These are phyloP conservation scores for Pimephales promelas DNA, from an alignment of 2,113 vertebrate genomes.

Conservation along the genomic window DNA sequence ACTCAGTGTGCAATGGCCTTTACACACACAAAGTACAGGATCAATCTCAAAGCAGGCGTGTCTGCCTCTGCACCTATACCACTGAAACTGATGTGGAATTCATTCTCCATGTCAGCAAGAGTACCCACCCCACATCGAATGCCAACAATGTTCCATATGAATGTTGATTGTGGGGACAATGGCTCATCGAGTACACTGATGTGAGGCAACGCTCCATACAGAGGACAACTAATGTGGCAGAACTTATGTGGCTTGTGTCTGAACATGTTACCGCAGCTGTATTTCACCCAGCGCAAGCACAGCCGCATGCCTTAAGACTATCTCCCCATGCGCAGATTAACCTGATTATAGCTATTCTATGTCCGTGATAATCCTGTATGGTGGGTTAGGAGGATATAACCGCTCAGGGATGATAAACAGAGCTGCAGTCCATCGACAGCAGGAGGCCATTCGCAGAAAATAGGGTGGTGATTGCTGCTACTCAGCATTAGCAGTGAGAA, in stretches of 20 bases:
- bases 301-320: neutral
- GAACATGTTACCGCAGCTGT: constrained; percentile 41
- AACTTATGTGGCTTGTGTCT: constrained; percentile 50
- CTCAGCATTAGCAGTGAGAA: constrained; percentile 34
- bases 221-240: constrained; percentile 52
- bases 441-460: constrained; percentile 32
- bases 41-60: neutral
- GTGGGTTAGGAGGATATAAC: constrained; percentile 26
- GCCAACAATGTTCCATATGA: constrained; percentile 37
- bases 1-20: too few relatives aligned
- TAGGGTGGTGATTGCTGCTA: constrained; percentile 43
- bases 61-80: neutral
- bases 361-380: constrained; percentile 36
- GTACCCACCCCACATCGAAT: neutral
- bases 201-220: constrained; percentile 45
- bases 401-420: constrained; percentile 29
- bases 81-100: neutral
- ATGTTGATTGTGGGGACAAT: constrained; percentile 41
- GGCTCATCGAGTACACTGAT: constrained; percentile 43
- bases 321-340: constrained; percentile 28
- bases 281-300: constrained; percentile 41
- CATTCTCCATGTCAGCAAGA: constrained; percentile 21
- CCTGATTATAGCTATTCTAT: constrained; percentile 36
- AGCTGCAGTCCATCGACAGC: neutral
- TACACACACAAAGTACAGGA: constrained; percentile 1